Evolutionary conservation across 2,113 vertebrate species (phyloP).

Genomic region (Aspidoscelis tigris): DNA sequence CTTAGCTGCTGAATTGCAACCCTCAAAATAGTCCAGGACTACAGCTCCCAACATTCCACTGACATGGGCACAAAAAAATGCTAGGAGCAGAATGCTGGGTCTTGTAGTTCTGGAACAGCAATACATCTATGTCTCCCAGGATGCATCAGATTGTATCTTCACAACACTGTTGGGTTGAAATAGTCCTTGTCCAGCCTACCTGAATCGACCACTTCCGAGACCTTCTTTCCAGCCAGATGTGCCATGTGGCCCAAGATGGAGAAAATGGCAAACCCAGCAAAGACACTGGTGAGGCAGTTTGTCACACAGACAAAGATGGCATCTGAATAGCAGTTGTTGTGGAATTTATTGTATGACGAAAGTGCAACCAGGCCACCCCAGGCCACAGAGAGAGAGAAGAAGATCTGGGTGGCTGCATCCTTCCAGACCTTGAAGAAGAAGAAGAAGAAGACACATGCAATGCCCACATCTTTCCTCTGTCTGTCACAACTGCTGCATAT

Average conservation of each 20-base stretch:
- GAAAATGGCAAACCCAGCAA: conserved; percentile 97
- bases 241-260: conserved; percentile 97
- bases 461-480: background rate
- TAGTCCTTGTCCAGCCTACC: conserved; percentile 72
- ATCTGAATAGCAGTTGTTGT: conserved; percentile 93
- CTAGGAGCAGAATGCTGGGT: no score
- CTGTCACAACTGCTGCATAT: no score
- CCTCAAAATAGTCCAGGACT: no score
- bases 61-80: no score
- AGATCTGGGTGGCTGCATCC: conserved; percentile 95
- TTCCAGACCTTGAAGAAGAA: conserved; percentile 89
- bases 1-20: no score
- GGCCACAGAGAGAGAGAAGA: conserved; percentile 90
- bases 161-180: background rate
- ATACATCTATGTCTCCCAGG: background rate
- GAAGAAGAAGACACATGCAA: background rate
- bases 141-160: background rate
- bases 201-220: conserved; percentile 88
- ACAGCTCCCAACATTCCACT: no score
- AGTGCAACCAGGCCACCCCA: conserved; percentile 92
- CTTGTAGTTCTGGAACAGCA: background rate
- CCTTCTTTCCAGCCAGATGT: conserved; percentile 80
- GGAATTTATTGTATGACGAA: conserved; percentile 93
- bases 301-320: conserved; percentile 86
- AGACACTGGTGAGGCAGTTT: conserved; percentile 90